Evolutionary conservation across 2,113 vertebrate genomes (phyloP).

Genomic region (Arenaria interpres): DNA sequence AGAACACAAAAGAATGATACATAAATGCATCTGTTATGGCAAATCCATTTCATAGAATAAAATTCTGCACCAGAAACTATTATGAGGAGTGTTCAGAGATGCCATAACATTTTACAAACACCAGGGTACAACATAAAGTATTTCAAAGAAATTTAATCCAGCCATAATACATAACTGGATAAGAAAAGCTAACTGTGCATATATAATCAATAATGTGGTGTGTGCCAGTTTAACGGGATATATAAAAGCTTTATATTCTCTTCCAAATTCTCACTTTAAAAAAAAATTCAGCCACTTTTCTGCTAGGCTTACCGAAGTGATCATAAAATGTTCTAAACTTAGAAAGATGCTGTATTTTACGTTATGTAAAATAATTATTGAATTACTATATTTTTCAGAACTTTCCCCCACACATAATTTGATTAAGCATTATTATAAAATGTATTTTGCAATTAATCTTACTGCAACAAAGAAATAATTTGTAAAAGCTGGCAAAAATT

Average conservation of each 20-base stretch:
- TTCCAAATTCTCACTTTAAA: not conserved
- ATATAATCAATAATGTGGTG: conserved; percentile 42
- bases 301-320: not conserved
- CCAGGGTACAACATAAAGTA: not conserved
- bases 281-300: not conserved
- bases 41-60: conserved; percentile 1
- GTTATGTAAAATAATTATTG: not conserved
- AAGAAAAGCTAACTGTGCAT: conserved; percentile 42
- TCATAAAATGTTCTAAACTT: not conserved
- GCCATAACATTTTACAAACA: conserved; percentile 1
- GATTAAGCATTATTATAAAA: not conserved
- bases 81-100: not conserved
- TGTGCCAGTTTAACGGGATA: conserved; percentile 20
- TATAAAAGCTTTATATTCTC: conserved; percentile 46
- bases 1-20: not conserved
- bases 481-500: not conserved
- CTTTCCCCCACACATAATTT: not conserved
- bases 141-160: conserved; percentile 41
- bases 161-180: conserved; percentile 15
- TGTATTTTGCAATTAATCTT: not conserved
- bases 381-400: not conserved
- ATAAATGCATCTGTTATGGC: not conserved
- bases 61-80: not conserved
- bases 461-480: not conserved
- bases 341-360: not conserved